Evolutionary conservation across 1,140 invertebrate genomes (phyloP).

Genomic region (Lasioglossum albipes): DNA sequence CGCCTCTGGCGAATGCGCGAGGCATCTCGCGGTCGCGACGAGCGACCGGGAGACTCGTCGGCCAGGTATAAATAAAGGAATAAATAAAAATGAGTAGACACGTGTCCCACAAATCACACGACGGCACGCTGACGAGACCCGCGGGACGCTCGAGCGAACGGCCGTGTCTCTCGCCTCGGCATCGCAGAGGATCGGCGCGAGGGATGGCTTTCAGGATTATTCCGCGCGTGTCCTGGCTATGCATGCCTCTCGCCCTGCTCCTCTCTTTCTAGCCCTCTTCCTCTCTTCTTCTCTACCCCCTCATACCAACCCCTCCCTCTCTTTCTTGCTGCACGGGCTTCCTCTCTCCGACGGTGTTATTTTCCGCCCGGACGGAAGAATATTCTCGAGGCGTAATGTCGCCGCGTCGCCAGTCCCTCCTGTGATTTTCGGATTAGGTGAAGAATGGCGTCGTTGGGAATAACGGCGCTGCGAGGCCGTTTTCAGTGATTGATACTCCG

Average conservation of each 20-base stretch:
- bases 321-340: too few relatives aligned
- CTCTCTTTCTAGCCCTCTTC: neutral
- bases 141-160: slow-evolving; percentile 7
- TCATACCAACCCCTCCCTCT: too few relatives aligned
- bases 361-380: neutral
- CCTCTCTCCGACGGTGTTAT: neutral
- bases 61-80: slow-evolving; percentile 52
- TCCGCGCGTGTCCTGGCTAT: slow-evolving; percentile 36
- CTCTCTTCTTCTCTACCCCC: neutral
- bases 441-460: neutral
- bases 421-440: slow-evolving; percentile 6
- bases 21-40: slow-evolving; percentile 4
- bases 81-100: slow-evolving; percentile 63
- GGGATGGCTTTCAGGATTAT: slow-evolving; percentile 46
- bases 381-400: neutral
- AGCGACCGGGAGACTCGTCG: neutral
- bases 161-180: neutral
- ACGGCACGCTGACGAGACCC: slow-evolving; percentile 50
- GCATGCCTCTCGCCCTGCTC: neutral
- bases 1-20: neutral
- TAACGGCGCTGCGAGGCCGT: neutral
- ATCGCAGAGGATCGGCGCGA: slow-evolving; percentile 20
- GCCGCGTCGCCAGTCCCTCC: neutral
- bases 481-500: neutral
- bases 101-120: slow-evolving; percentile 58